Evolutionary conservation across 2,113 vertebrate genomes (phyloP).

Genomic region (Trogon melanurus): DNA sequence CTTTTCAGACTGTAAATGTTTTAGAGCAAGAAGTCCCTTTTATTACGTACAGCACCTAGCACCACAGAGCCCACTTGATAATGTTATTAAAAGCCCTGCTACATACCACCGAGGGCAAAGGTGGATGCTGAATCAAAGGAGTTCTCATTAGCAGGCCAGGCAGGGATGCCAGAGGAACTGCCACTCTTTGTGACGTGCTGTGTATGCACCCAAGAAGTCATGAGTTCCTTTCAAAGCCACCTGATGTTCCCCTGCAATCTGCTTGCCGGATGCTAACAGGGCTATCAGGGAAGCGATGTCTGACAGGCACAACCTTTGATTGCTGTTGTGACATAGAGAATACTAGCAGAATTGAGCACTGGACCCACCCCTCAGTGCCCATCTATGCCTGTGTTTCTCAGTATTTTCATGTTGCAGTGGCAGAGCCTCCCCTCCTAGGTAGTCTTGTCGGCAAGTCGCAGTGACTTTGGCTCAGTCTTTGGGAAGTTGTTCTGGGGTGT

Average conservation of each 20-base stretch:
- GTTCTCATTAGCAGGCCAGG: conserved; percentile 40
- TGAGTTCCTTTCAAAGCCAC: not conserved
- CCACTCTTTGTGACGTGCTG: not conserved
- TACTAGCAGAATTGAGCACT: not conserved
- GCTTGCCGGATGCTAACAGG: not conserved
- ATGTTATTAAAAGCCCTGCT: not conserved
- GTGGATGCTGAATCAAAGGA: not conserved
- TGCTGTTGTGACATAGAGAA: not conserved
- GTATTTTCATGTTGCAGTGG: not conserved
- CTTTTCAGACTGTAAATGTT: not conserved
- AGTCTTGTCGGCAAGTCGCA: not conserved
- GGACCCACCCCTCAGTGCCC: not conserved
- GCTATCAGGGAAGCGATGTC: not conserved
- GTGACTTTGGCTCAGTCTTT: conserved; percentile 63
- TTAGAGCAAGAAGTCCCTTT: conserved; percentile 18
- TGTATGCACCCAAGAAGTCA: conserved; percentile 22
- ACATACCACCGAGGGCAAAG: conserved; percentile 3
- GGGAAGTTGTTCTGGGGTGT: conserved; percentile 27
- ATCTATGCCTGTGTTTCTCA: not conserved
- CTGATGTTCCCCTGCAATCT: not conserved
- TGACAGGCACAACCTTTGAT: not conserved
- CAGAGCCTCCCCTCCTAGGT: not conserved
- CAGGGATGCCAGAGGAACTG: not conserved
- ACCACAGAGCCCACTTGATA: not conserved
- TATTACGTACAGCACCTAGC: not conserved